Conservation (phyloP, 2,113 vertebrate genomes). For the Macrotus californicus region DNA sequence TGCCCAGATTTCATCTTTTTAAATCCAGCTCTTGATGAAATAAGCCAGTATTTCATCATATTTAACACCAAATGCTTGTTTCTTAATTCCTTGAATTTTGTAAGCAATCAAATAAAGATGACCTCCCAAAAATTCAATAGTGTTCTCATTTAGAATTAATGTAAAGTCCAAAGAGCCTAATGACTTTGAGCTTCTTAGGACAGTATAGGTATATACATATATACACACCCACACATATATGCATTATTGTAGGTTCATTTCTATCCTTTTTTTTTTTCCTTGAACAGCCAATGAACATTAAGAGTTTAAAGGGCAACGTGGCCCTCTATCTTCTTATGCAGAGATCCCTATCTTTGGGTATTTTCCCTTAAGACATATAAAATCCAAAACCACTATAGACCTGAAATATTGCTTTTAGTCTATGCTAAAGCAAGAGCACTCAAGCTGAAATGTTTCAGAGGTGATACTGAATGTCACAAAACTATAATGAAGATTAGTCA, state of each 20-base stretch:
- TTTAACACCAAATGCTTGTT: constrained; percentile 69
- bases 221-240: background rate
- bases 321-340: background rate
- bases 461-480: constrained; percentile 35
- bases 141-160: constrained; percentile 16
- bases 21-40: constrained; percentile 79
- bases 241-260: background rate
- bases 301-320: background rate
- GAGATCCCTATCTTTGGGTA: background rate
- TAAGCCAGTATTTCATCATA: constrained; percentile 74
- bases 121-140: background rate
- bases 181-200: constrained; percentile 6
- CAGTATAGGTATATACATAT: background rate
- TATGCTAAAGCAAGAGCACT: background rate
- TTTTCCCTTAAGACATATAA: constrained; percentile 22
- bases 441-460: constrained; percentile 49
- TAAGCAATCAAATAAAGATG: constrained; percentile 56
- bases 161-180: background rate
- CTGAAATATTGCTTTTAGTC: constrained; percentile 46
- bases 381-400: background rate
- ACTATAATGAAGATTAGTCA: constrained; percentile 62
- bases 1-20: constrained; percentile 81
- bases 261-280: constrained; percentile 8
- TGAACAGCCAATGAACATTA: background rate
- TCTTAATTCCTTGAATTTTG: constrained; percentile 48